These are phyloP conservation scores for Anisognathus igniventris DNA, from an alignment of 2,797 vertebrate species.

Conservation along the genomic window DNA sequence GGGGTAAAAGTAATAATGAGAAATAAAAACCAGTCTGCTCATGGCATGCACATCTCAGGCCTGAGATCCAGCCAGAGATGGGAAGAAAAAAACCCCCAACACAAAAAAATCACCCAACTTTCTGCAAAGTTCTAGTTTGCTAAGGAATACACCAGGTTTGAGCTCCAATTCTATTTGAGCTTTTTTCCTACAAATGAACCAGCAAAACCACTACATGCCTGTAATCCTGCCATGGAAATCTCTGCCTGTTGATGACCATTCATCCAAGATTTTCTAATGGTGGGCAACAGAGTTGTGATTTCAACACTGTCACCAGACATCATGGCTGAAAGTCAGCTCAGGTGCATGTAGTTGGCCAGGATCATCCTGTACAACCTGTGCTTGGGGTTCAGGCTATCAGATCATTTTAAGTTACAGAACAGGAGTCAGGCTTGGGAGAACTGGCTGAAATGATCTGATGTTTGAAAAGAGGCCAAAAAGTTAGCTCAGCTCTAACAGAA, in stretches of 20 bases:
- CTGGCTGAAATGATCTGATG: not conserved
- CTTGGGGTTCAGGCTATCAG: not conserved
- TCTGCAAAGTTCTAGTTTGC: not conserved
- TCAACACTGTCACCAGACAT: not conserved
- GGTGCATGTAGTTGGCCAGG: not conserved
- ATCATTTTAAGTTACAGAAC: not conserved
- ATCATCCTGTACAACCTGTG: not conserved
- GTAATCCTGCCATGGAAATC: not conserved
- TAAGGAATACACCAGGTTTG: not conserved
- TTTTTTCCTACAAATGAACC: not conserved
- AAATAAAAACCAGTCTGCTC: not conserved
- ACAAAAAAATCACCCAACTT: not conserved
- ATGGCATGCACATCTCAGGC: accelerated
- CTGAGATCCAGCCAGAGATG: not conserved
- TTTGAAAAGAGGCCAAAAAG: not conserved
- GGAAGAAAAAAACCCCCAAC: not conserved
- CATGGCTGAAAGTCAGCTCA: not conserved
- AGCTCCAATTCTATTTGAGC: not conserved
- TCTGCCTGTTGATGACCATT: not conserved
- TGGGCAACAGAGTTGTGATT: not conserved
- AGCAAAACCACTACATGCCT: not conserved
- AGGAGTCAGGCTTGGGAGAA: not conserved
- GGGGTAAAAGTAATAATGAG: not conserved
- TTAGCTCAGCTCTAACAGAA: not conserved
- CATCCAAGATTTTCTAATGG: not conserved